Percentiles rank a stretch among this genome's conserved stretches.
phyloP scores from a whole-genome alignment of 2,888 invertebrate genomes.

The Sisyra terminalis region DNA sequence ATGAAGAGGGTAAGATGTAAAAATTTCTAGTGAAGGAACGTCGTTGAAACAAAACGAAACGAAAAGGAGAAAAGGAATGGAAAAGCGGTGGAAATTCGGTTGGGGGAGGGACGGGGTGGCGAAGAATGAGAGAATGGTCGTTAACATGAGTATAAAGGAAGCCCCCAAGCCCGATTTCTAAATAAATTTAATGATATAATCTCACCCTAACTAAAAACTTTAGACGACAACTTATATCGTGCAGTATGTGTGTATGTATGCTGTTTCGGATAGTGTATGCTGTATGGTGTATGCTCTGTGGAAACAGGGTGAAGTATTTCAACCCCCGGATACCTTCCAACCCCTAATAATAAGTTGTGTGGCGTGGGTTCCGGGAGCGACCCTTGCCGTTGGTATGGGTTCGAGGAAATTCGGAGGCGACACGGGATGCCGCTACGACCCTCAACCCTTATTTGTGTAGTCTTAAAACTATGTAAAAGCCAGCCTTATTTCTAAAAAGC shows the following conservation, averaged over 20 bases:
- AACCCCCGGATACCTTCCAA: too few relatives aligned
- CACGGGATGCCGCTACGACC: neutral
- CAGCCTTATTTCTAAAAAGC: slow-evolving; percentile 7
- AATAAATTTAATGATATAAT: slow-evolving; percentile 8
- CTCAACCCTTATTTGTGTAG: slow-evolving; percentile 5
- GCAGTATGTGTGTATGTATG: neutral
- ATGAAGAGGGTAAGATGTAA: neutral
- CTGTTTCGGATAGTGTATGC: neutral
- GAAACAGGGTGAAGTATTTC: too few relatives aligned
- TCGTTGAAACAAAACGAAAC: neutral
- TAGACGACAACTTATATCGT: slow-evolving; percentile 4
- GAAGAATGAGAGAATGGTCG: neutral
- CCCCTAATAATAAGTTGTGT: too few relatives aligned
- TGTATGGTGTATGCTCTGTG: neutral
- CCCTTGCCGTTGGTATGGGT: too few relatives aligned
- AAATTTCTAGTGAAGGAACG: neutral
- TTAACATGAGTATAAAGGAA: too few relatives aligned
- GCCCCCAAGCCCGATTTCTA: slow-evolving; percentile 4
- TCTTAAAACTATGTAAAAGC: slow-evolving; percentile 5
- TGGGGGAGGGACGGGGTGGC: neutral
- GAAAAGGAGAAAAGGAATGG: neutral
- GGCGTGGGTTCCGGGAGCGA: too few relatives aligned
- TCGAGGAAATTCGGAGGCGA: neutral
- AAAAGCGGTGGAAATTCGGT: neutral
- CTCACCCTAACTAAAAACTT: slow-evolving; percentile 6